Percentiles rank a stretch among this genome's conserved stretches.
phyloP scores from a whole-genome alignment of 2,113 vertebrate genomes.

The Campylorhamphus procurvoides region DNA sequence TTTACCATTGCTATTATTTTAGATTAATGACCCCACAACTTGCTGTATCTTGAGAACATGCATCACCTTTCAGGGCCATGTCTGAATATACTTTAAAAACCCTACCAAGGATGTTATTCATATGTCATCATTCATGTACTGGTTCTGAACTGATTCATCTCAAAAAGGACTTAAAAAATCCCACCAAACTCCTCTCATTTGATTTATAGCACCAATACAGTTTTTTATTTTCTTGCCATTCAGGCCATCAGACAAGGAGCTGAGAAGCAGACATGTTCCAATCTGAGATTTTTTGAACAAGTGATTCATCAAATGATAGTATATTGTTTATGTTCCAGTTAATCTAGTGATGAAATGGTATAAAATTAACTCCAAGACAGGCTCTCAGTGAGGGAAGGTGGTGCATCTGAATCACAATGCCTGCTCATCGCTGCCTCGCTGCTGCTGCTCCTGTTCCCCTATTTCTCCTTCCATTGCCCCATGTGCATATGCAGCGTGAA shows the following conservation, averaged over 20 bases:
- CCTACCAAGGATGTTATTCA: background rate
- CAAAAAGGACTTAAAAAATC: background rate
- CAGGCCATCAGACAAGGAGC: background rate
- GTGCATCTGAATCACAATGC: background rate
- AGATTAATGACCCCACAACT: background rate
- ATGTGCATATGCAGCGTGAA: background rate
- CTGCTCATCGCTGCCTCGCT: background rate
- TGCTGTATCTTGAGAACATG: background rate
- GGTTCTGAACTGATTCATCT: background rate
- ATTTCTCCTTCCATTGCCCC: background rate
- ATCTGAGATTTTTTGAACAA: background rate
- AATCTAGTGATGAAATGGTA: background rate
- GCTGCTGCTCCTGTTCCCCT: background rate
- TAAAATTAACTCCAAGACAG: background rate
- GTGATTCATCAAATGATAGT: background rate
- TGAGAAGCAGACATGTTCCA: background rate
- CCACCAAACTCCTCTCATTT: background rate
- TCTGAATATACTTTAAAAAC: background rate
- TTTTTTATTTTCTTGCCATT: background rate
- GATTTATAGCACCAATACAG: background rate
- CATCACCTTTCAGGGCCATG: background rate
- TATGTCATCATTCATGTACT: background rate
- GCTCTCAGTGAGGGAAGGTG: background rate
- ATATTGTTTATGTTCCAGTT: background rate
- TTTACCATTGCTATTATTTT: background rate